Conservation (phyloP, 2,888 invertebrate genomes). For the Andrena praecox region DNA sequence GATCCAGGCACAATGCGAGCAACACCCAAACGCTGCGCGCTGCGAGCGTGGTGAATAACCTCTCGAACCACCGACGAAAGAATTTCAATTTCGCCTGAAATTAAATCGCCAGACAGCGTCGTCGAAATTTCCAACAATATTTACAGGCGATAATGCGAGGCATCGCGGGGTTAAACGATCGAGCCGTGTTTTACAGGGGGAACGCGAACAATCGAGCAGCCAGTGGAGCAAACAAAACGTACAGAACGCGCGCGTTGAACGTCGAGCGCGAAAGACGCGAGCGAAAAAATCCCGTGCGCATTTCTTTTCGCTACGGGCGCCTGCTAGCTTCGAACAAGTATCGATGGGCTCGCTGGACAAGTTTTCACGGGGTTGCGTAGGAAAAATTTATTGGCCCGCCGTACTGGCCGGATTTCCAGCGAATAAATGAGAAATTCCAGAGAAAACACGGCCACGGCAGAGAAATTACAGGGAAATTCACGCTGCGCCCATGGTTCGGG, state of each 20-base stretch:
- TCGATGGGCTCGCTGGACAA: neutral
- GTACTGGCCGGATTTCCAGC: conserved; percentile 35
- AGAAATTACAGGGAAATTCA: conserved; percentile 67
- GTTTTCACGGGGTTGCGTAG: conserved; percentile 13
- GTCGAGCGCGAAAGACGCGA: neutral
- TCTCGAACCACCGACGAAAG: conserved; percentile 12
- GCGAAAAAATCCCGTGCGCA: neutral
- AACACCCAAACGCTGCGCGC: neutral
- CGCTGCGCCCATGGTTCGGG: conserved; percentile 28
- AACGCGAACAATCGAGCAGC: neutral
- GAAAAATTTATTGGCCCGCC: conserved; percentile 32
- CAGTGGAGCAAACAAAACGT: conserved; percentile 5
- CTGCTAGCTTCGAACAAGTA: neutral
- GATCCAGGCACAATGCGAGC: no score
- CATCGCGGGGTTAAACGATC: neutral
- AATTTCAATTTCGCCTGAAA: conserved; percentile 1
- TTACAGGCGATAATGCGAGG: conserved; percentile 6
- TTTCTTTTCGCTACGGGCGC: neutral
- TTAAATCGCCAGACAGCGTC: neutral
- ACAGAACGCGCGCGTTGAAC: neutral
- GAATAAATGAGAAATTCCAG: conserved; percentile 65
- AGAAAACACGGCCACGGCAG: conserved; percentile 35
- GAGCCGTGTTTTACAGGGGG: neutral
- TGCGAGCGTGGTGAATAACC: neutral
- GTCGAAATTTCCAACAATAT: neutral